Evolutionary conservation across 2,113 vertebrate genomes (phyloP).

Genomic region (Clarias gariepinus): DNA sequence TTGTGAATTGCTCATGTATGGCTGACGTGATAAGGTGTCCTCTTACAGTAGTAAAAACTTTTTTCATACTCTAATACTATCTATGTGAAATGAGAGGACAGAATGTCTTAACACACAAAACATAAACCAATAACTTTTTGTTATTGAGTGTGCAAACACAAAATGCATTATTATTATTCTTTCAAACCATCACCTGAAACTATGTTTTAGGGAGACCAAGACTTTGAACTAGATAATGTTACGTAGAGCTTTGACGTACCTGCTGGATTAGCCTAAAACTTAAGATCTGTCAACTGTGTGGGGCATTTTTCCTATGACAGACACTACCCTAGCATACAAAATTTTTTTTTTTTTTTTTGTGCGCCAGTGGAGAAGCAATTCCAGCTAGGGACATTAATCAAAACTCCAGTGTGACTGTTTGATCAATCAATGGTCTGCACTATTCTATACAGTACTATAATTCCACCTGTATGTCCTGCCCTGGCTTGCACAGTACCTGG

Average conservation of each 20-base stretch:
- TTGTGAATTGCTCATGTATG: background rate
- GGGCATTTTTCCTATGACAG: background rate
- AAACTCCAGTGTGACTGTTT: background rate
- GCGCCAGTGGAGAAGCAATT: background rate
- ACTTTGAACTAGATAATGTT: too few species aligned
- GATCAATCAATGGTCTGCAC: background rate
- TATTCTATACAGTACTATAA: background rate
- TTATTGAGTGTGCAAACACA: too few species aligned
- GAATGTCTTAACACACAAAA: too few species aligned
- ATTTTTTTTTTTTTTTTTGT: background rate
- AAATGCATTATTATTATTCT: too few species aligned
- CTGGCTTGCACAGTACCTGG: background rate
- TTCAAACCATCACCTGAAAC: too few species aligned
- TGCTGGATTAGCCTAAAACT: too few species aligned
- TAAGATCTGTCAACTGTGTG: too few species aligned
- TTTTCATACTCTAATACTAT: too few species aligned
- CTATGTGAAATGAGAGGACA: too few species aligned
- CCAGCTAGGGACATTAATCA: background rate
- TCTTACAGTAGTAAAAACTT: background rate
- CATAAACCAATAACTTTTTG: too few species aligned
- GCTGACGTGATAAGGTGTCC: background rate
- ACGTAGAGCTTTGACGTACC: too few species aligned
- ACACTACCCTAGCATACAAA: background rate
- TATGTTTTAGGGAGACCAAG: too few species aligned
- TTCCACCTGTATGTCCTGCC: background rate